Conservation (phyloP, 2,113 vertebrate genomes). For the Rana temporaria region DNA sequence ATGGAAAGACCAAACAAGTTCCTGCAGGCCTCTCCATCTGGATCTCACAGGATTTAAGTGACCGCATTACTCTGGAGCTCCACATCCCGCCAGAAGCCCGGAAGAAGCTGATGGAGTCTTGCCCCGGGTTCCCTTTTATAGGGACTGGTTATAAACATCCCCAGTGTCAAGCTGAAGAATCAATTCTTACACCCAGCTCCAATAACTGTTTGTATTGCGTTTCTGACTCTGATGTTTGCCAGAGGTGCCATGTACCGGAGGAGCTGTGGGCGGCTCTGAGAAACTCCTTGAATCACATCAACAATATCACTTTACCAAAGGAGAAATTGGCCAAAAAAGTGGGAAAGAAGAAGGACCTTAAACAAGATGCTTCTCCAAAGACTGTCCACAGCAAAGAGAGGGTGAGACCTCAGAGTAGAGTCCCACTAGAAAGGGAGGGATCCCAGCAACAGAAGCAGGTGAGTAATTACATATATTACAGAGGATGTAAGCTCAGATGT, state of each 20-base stretch:
- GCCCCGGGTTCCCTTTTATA: conserved; percentile 60
- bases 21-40: conserved; percentile 58
- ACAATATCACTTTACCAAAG: background rate
- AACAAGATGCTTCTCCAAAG: conserved; percentile 39
- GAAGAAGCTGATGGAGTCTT: conserved; percentile 65
- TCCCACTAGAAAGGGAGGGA: background rate
- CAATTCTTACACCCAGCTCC: conserved; percentile 8
- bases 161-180: background rate
- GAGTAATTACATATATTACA: conserved; percentile 25
- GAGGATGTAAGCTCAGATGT: too few species aligned
- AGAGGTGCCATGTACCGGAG: conserved; percentile 28
- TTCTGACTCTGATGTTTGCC: rapidly evolving
- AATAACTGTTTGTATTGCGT: conserved; percentile 22
- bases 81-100: conserved; percentile 70
- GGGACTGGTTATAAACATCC: conserved; percentile 64
- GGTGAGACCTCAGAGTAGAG: conserved; percentile 25
- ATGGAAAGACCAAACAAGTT: conserved; percentile 67
- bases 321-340: conserved; percentile 57
- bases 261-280: background rate
- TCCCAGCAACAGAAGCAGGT: conserved; percentile 9
- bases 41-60: conserved; percentile 60
- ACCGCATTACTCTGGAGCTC: conserved; percentile 69
- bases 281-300: conserved; percentile 5
- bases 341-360: conserved; percentile 57
- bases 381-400: conserved; percentile 38